phyloP scores from a whole-genome alignment of 2,113 vertebrate genomes.

The Tenrec ecaudatus region DNA sequence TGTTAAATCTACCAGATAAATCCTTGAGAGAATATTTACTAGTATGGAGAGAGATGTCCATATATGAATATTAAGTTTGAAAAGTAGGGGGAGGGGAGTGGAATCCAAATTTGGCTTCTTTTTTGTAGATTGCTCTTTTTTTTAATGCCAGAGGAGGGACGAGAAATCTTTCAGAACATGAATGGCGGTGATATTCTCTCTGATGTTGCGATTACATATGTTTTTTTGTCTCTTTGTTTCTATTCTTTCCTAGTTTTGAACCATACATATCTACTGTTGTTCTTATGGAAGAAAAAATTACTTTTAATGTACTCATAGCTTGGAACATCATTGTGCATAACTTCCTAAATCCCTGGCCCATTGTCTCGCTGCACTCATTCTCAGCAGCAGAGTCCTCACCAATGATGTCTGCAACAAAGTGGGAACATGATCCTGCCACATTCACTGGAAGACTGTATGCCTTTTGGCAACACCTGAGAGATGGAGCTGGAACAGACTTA shows the following conservation, averaged over 20 bases:
- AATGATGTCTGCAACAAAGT: background rate
- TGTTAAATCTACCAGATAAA: background rate
- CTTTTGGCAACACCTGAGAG: slow-evolving; percentile 34
- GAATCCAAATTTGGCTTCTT: too few relatives aligned
- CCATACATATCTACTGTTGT: background rate
- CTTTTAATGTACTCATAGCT: background rate
- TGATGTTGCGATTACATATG: background rate
- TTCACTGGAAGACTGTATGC: slow-evolving; percentile 46
- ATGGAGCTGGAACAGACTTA: slow-evolving; percentile 37
- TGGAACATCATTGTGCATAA: background rate
- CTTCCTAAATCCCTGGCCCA: slow-evolving; percentile 6
- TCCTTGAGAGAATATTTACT: slow-evolving; percentile 27
- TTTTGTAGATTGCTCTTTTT: background rate
- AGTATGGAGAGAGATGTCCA: background rate
- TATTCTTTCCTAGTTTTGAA: slow-evolving; percentile 25
- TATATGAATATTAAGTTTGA: slow-evolving; percentile 12
- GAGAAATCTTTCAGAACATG: background rate
- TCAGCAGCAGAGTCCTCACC: background rate
- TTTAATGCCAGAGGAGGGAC: background rate
- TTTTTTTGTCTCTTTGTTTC: slow-evolving; percentile 15
- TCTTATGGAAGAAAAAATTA: background rate
- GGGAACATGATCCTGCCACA: background rate
- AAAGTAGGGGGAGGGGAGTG: slow-evolving; percentile 4
- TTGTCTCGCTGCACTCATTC: background rate
- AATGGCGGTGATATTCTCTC: background rate